Evolutionary conservation across 2,113 vertebrate species (phyloP), one percentile per base, ranked within the genome.

Genomic region (Hylia prasina): DNA sequence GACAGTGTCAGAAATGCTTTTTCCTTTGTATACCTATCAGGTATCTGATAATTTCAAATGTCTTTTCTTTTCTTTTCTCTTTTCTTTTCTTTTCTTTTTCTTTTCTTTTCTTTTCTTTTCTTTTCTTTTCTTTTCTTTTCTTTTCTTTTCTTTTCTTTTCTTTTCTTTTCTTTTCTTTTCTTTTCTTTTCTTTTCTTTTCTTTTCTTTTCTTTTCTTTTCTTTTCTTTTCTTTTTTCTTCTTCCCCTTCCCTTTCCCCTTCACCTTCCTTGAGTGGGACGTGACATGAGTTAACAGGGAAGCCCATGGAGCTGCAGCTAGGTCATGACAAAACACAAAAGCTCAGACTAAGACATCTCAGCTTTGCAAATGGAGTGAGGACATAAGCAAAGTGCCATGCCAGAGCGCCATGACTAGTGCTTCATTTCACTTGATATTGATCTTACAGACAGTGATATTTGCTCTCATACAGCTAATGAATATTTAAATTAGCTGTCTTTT

Each of bases 181-280:
- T 19, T 5, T 11, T 11, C 51, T 11, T 53, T 18, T 7, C 51
- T 17, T 53, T 11, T 11, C 51, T 16, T 51, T 16, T 10, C 50
- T 15, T 51, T 16, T 7, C 50, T 18, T 53, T 18, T 11, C 50
- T 25, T 14, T 7, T 6, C 10, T 25, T 13, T 5, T 2, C 13
- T 19, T 15, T 3, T 4, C 3, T 7, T 48, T 6, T 4, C 4
- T 15, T 10, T n/a, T 17, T 6, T 11, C 7, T 4, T 33, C 3
- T 12, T 48, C 11, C 24, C 7, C 48, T 50, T 30, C 10, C 2
- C 8, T 20, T 23, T 3, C 23, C 23, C 4, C 3, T 31, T 11
- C 50, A n/a, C 5, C 1, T 56, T 16, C 3, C n/a, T 28, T 2
- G 28, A 37, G 17, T 37, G 72, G 11, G 37, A n/a, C 65, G 18